Evolutionary conservation across 2,113 vertebrate species (phyloP).

Genomic region (Dasyprocta punctata): DNA sequence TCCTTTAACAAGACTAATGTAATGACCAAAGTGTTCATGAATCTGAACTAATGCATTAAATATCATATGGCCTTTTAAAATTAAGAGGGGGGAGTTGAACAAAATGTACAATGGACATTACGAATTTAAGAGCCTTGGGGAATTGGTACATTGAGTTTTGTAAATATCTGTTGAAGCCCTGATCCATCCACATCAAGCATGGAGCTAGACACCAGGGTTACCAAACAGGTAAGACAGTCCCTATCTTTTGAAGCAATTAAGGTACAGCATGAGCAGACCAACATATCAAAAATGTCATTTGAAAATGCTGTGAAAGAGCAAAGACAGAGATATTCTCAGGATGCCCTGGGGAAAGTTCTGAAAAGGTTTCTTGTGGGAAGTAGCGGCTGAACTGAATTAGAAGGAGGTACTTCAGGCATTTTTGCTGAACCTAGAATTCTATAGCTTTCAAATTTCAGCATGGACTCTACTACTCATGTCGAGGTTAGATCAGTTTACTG

Average conservation of each 20-base stretch:
- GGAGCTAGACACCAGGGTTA: background rate
- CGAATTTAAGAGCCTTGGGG: constrained; percentile 66
- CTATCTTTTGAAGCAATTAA: background rate
- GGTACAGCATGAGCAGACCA: background rate
- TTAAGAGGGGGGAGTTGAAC: constrained; percentile 49
- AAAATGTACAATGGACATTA: constrained; percentile 67
- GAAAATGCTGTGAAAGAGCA: background rate
- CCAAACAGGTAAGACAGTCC: background rate
- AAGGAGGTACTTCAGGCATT: background rate
- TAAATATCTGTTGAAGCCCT: constrained; percentile 56
- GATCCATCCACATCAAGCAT: background rate
- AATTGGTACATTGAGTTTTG: constrained; percentile 42
- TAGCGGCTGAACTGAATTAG: background rate
- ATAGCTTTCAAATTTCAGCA: background rate
- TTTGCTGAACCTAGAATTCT: background rate
- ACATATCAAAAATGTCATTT: background rate
- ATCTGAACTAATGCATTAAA: constrained; percentile 78
- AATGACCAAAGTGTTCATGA: constrained; percentile 77
- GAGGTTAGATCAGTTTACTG: background rate
- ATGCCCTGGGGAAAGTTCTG: background rate
- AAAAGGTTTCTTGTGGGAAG: background rate
- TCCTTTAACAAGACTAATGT: constrained; percentile 75
- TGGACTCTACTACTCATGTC: background rate
- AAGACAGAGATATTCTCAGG: background rate
- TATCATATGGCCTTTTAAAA: constrained; percentile 80